These are phyloP conservation scores for Amblyopsis hoosieri DNA, from an alignment of 2,797 vertebrate genomes.

Conservation along the genomic window DNA sequence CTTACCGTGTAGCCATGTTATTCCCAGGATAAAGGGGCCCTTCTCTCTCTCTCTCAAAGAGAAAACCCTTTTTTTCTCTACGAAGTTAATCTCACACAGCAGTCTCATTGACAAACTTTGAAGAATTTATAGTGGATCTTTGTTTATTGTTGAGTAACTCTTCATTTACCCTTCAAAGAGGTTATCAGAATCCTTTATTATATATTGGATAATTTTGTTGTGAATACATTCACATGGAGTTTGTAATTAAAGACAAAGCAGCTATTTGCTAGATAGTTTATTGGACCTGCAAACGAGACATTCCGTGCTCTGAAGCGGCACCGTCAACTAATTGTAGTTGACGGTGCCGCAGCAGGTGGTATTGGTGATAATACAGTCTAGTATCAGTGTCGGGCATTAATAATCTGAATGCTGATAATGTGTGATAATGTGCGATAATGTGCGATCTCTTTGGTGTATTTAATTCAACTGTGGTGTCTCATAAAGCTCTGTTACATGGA, in stretches of 20 bases:
- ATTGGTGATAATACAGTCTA: too few relatives aligned
- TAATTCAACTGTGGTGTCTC: too few relatives aligned
- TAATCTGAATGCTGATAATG: too few relatives aligned
- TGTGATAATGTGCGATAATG: too few relatives aligned
- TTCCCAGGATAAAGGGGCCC: conserved; percentile 4
- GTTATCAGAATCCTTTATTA: conserved; percentile 59
- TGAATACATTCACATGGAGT: background rate
- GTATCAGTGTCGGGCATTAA: too few relatives aligned
- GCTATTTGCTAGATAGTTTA: too few relatives aligned
- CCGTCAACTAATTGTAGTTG: background rate
- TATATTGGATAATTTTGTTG: conserved; percentile 29
- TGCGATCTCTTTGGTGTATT: too few relatives aligned
- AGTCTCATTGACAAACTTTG: conserved; percentile 31
- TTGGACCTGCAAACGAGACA: conserved; percentile 32
- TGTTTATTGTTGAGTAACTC: conserved; percentile 23
- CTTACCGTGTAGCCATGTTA: conserved; percentile 19
- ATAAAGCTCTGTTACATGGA: too few relatives aligned
- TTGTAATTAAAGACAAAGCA: too few relatives aligned
- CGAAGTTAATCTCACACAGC: conserved; percentile 12
- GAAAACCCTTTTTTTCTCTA: conserved; percentile 10
- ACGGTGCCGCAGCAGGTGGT: background rate
- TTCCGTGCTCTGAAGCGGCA: conserved; percentile 23
- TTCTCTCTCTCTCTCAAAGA: conserved; percentile 15
- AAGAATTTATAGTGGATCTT: conserved; percentile 17
- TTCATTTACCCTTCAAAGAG: conserved; percentile 26